These are phyloP conservation scores for Myiozetetes cayanensis DNA, from an alignment of 2,113 vertebrate genomes.

Conservation along the genomic window DNA sequence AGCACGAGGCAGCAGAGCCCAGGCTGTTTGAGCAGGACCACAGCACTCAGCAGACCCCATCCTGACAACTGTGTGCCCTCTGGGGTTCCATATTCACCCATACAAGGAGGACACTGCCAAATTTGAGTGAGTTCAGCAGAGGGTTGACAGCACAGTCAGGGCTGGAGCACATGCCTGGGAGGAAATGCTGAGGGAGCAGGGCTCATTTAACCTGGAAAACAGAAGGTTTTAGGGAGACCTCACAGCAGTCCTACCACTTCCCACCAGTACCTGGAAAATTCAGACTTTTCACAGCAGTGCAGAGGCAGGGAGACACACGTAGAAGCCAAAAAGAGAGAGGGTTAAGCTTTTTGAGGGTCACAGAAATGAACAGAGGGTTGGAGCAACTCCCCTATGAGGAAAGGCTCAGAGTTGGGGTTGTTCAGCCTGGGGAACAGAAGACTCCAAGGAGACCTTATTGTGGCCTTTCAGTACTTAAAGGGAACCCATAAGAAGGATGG, in stretches of 20 bases:
- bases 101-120: fast-evolving
- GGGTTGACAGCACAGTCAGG: fast-evolving
- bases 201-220: background rate
- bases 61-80: background rate
- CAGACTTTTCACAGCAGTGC: background rate
- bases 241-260: background rate
- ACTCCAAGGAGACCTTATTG: background rate
- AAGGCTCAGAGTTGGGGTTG: background rate
- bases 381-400: background rate
- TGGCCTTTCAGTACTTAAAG: background rate
- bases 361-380: background rate
- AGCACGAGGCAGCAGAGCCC: fast-evolving
- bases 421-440: background rate
- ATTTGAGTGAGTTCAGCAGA: background rate
- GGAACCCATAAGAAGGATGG: background rate
- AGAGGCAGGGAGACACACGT: fast-evolving
- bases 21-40: background rate
- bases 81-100: fast-evolving
- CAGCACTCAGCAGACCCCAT: background rate
- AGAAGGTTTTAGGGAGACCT: background rate
- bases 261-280: background rate
- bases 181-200: background rate
- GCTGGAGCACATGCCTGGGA: background rate
- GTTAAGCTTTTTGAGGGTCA: background rate
- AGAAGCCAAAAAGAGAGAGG: background rate